Conservation (phyloP, 2,888 invertebrate genomes). For the Chrysomela aeneicollis region DNA sequence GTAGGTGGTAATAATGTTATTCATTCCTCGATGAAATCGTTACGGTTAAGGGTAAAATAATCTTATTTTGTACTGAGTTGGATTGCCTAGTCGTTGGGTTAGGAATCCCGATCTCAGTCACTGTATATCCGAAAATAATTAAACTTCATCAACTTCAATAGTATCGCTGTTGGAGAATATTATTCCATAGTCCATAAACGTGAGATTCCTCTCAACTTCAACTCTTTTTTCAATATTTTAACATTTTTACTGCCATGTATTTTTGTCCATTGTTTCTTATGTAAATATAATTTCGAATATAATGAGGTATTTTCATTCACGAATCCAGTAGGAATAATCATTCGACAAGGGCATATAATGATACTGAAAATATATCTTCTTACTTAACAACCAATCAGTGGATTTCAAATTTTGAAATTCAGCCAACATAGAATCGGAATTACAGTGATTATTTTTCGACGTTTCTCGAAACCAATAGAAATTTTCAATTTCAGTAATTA, state of each 20-base stretch:
- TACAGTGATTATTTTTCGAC: too few relatives aligned
- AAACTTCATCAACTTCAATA: background rate
- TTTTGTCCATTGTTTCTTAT: constrained; percentile 46
- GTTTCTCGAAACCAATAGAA: too few relatives aligned
- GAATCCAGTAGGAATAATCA: too few relatives aligned
- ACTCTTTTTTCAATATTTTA: constrained; percentile 26
- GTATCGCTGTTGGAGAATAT: background rate
- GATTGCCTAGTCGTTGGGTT: constrained; percentile 44
- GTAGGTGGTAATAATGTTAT: constrained; percentile 5
- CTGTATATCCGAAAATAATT: constrained; percentile 8
- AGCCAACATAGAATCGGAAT: too few relatives aligned
- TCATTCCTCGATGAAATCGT: background rate
- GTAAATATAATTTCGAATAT: constrained; percentile 45
- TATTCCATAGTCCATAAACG: background rate
- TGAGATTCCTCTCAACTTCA: constrained; percentile 26
- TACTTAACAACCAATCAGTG: too few relatives aligned
- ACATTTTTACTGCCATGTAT: constrained; percentile 47
- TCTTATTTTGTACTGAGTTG: constrained; percentile 39
- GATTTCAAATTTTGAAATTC: too few relatives aligned
- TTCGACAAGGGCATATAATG: too few relatives aligned
- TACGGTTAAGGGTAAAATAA: constrained; percentile 23
- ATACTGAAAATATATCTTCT: too few relatives aligned
- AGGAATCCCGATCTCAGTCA: constrained; percentile 42
- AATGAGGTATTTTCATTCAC: too few relatives aligned
- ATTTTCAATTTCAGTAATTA: too few relatives aligned